Base-by-base conservation (phyloP, 2,797 vertebrate genomes). In the Erithacus rubecula region DNA sequence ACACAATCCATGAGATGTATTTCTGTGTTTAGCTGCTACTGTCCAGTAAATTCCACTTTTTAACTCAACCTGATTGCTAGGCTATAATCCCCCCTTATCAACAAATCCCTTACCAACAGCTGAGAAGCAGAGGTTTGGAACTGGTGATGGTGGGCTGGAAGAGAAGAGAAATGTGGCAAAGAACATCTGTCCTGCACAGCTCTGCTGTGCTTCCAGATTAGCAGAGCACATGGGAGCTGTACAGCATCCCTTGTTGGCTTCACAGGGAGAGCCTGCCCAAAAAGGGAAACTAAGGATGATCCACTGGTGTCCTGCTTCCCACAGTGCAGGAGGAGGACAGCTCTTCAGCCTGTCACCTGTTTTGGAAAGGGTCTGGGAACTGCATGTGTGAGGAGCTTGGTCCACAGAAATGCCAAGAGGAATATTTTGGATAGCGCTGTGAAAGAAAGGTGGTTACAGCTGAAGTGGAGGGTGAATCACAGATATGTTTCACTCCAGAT, bases 11-110 rank as follows among this genome's bases (percentile, higher is more conserved):
- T 27, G 68, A 83, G 30, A 86, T 36, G 19, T 71, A 90, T 82
- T 83, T 78, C 69, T 90, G 29, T 76, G 69, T 93, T 92, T 84
- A 94, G 63, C 60, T 82, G 63, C 76, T 80, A 64, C 62, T 88
- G 52, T 69, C 65, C 65, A 85, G 80, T 87, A 87, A 90, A 93
- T 89, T 47, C 52, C 34, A 75, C 34, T 93, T 77, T 94, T 91
- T 41, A 87, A 90, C 68, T 88, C 49, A 89, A 80, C 41, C 70
- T 84, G 70, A 86, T 81, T 76, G 81, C 65, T 77, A 43, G 47
- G 37, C 27, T 83, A 43, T 79, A 95, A 92, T 96, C 84, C 52
- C 22, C 11, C 71, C n/a, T n/a, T 92, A 91, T 90, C 88, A 75
- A 76, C 82, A 91, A 72, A 93, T 87, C 51, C 87, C 46, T 93